Evolutionary conservation across 1,140 invertebrate species (phyloP).

Genomic region (Epicauta chinensis): DNA sequence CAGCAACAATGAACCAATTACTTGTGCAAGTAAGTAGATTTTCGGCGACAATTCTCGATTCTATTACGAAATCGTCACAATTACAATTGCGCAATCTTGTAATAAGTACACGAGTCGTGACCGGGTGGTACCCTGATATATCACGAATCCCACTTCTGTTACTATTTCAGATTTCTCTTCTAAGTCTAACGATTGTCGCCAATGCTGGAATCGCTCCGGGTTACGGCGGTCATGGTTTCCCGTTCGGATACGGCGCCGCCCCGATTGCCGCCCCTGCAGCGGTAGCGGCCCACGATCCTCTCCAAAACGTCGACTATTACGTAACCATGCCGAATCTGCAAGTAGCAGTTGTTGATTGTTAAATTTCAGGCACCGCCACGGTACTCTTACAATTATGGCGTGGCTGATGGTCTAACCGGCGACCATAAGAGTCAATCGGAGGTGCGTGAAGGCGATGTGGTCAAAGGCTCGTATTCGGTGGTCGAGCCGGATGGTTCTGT

Average conservation of each 20-base stretch:
- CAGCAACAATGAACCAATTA: too few species aligned
- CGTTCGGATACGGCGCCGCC: slow-evolving; percentile 19
- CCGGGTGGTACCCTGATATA: too few species aligned
- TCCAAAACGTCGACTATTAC: slow-evolving; percentile 27
- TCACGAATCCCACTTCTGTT: background rate
- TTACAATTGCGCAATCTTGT: too few species aligned
- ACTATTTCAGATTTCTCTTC: slow-evolving; percentile 6
- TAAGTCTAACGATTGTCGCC: slow-evolving; percentile 5
- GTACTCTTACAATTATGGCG: slow-evolving; percentile 49
- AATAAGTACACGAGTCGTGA: too few species aligned
- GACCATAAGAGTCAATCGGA: slow-evolving; percentile 51
- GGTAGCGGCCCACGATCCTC: slow-evolving; percentile 41
- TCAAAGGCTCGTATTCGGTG: slow-evolving; percentile 57
- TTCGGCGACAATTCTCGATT: too few species aligned
- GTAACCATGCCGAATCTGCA: background rate
- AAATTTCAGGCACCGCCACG: slow-evolving; percentile 45
- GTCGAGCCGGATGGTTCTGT: slow-evolving; percentile 58
- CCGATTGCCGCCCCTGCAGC: slow-evolving; percentile 41
- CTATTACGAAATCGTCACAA: too few species aligned
- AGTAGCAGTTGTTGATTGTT: background rate
- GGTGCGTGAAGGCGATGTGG: slow-evolving; percentile 53
- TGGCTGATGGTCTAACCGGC: slow-evolving; percentile 50
- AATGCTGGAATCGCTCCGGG: slow-evolving; percentile 16
- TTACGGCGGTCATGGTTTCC: slow-evolving; percentile 13
- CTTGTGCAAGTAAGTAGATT: too few species aligned